Evolutionary conservation across 2,797 vertebrate genomes (phyloP), one percentile per base, ranked within the genome.

Genomic region (Tapirus indicus): DNA sequence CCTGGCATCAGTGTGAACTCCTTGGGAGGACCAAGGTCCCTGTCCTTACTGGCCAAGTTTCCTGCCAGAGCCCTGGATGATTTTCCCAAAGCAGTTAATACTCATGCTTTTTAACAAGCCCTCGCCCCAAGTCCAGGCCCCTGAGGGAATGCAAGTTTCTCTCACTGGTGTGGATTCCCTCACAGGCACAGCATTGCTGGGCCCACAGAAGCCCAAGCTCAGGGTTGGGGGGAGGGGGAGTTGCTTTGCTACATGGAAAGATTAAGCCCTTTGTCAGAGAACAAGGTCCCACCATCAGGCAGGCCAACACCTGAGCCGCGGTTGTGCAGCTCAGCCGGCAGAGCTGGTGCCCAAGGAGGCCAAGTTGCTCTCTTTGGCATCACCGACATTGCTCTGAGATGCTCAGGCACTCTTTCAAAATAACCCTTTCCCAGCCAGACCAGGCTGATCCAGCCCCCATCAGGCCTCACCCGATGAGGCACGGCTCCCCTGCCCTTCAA

Each of bases 251-350:
- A 98, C 98, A 98, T 47, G 97, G 97, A 98, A 98, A 98, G 97
- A 98, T 98, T 98, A 97, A 99, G 99, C 99, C 99, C 99, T 99
- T 99, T 98, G 88, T 98, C 98, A 98, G 98, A 98, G 98, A 98
- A 98, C 98, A 98, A 99, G 98, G 98, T 98, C 98, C 98, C 97
- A 72, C 97, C 97, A 62, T 97, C 94, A 96, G 98, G 89, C 99
- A 98, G 85, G 95, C 98, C 95, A 94, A 97, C 95, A 4, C 96
- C 96, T 92, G 44, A 66, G 94, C 97, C 85, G 82, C 96, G 13
- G 32, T 38, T 56, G 35, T 91, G 95, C 32, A 0, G 44, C 2
- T 68, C 86, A 75, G 58, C 94, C 18, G 27, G 93, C 35, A 92
- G 97, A 93, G 96, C 91, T 94, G 90, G 60, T 0, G 18, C 97